Evolutionary conservation across 2,888 invertebrate genomes (phyloP), one percentile per base, ranked within the genome.

Genomic region (Polymixis flavicincta): DNA sequence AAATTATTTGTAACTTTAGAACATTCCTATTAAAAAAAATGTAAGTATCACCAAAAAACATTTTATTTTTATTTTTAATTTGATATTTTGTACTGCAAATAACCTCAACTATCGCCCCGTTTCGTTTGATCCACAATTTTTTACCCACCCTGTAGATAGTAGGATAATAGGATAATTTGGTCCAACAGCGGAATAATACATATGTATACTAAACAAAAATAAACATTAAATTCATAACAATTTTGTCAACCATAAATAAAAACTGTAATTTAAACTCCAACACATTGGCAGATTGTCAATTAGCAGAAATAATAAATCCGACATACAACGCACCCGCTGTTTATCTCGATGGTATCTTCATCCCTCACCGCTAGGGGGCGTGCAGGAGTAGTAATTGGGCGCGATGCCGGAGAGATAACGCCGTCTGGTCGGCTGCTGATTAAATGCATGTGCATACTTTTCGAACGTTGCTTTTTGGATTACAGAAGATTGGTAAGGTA

Each of bases 371-470:
- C 68, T 66, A 71, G 80, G 86, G 78, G 68, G 71, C 57, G 61
- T 13, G 63, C 69, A 76, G 83, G 68, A 75, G 63, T 73, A 83
- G 91, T 92, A 92, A 91, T 92, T 92, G 90, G 90, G 81, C 85
- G 75, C 87, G 92, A 92, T 92, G 91, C 90, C 91, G 88, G 76
- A 65, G 85, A 85, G 92, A 92, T 92, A 92, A 87, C 84, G 72
- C 86, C 78, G 88, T 85, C 89, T 88, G 88, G 80, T 68, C 77
- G 59, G 32, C 59, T 69, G 11, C 72, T 88, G 88, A 88, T 87
- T 88, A 86, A 88, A 88, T 86, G 86, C 84, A 84, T 80, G 83
- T 85, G 85, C 83, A 86, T 86, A 82, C 74, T 87, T 76, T 73
- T 77, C 54, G 55, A 71, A 57, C 32, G 13, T 45, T 66, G 57